Evolutionary conservation across 2,888 invertebrate genomes (phyloP), one percentile per base, ranked within the genome.

Genomic region (Thumatha senex): DNA sequence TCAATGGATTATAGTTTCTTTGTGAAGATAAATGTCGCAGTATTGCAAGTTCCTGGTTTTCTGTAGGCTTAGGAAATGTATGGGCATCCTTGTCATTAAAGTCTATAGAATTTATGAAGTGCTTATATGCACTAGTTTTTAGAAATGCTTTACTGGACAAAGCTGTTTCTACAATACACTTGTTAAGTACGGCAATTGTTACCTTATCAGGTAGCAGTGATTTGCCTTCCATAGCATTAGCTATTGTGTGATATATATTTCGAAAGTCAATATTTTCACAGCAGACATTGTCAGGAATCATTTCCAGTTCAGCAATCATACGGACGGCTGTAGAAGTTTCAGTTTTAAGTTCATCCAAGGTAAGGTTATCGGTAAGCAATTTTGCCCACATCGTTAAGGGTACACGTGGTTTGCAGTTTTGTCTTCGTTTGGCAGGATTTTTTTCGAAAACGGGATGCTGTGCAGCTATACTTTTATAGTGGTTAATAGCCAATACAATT

Each of bases 181-280:
- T 82, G 54, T 79, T 75, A 4, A 89, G 49, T 1, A 85, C 47
- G 3, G 75, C 56, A 36, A 68, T 56, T 0, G 67, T 54, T 1
- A 61, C 44, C 29, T 63, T 66, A 48, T 87, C 76, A 8, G 76
- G 61, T 1, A 58, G 51, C 7, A 88, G 45, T 9, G 77, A 48
- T 69, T 87, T 88, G 0, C 90, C 91, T 58, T 87, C 86, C 63
- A 90, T 70, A 3, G 89, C 84, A 65, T 86, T 82, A 0, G 89
- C 89, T 38, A 92, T 54, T 44, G 75, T 69, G 43, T 79, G 73
- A 55, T 92, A 91, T 10, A 87, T 56, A 12, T 72, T 71, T 48
- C 66, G 76, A 34, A 92, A 85, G 61, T 91, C 80, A 48, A 88
- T 64, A 34, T 75, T 69, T 0, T 76, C 75, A 10, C 82, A 80